Percentiles rank a stretch among this genome's conserved stretches.
phyloP scores from a whole-genome alignment of 2,797 vertebrate species.

The Mycteria americana region DNA sequence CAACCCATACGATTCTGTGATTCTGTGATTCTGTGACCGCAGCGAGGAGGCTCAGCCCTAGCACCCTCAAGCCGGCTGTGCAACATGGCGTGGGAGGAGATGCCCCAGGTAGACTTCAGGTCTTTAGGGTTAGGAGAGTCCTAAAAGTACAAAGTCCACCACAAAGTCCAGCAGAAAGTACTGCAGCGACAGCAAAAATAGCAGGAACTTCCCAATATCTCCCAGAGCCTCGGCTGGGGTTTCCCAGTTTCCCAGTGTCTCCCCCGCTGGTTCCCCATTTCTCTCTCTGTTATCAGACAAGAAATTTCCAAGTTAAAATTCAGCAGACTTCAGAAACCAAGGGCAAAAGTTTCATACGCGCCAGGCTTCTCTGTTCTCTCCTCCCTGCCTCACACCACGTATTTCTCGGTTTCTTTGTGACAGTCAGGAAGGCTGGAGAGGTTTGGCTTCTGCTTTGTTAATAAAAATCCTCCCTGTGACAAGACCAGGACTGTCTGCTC shows the following conservation, averaged over 20 bases:
- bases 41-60: background rate
- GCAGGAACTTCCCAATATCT: background rate
- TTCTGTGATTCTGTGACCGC: too few species aligned
- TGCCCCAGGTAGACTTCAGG: background rate
- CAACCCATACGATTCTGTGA: too few species aligned
- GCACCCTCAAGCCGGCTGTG: rapidly evolving
- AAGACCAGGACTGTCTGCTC: background rate
- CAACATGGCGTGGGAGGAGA: background rate
- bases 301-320: background rate
- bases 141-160: background rate
- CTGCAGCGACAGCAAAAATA: background rate
- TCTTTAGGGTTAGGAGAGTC: background rate
- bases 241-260: background rate
- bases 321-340: background rate
- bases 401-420: background rate
- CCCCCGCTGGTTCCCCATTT: background rate
- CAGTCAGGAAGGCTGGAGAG: background rate
- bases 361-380: background rate
- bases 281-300: background rate
- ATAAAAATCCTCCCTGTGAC: too few species aligned
- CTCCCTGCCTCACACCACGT: rapidly evolving
- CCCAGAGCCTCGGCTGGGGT: rapidly evolving
- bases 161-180: background rate
- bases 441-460: background rate
- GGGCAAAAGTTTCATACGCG: background rate